phyloP scores from a whole-genome alignment of 2,888 invertebrate species.

The Autographa gamma region DNA sequence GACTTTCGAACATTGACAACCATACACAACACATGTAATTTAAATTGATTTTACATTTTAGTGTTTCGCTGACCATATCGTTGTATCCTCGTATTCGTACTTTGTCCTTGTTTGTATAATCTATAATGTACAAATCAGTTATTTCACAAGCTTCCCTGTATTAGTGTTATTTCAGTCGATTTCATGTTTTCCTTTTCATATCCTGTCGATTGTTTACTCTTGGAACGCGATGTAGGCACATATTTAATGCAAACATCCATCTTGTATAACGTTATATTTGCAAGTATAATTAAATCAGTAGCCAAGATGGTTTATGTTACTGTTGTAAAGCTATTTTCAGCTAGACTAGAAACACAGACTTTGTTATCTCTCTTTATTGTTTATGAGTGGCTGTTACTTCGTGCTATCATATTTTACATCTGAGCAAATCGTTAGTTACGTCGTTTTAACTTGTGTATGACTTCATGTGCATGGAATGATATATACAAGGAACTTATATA shows the following conservation, averaged over 20 bases:
- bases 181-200: slow-evolving; percentile 58
- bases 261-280: slow-evolving; percentile 47
- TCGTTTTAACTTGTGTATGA: slow-evolving; percentile 7
- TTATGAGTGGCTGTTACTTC: slow-evolving; percentile 21
- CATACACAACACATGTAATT: neutral
- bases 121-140: neutral
- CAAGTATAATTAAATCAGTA: slow-evolving; percentile 52
- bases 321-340: slow-evolving; percentile 46
- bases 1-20: too few species aligned
- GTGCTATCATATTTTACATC: slow-evolving; percentile 17
- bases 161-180: slow-evolving; percentile 45
- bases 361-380: slow-evolving; percentile 38
- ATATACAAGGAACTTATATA: too few species aligned
- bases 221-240: slow-evolving; percentile 47
- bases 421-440: slow-evolving; percentile 12
- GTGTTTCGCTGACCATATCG: neutral
- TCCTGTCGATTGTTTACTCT: slow-evolving; percentile 59
- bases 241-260: slow-evolving; percentile 54
- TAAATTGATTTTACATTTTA: neutral
- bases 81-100: neutral
- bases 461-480: slow-evolving; percentile 19
- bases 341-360: slow-evolving; percentile 36
- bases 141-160: slow-evolving; percentile 21
- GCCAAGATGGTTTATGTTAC: slow-evolving; percentile 42
- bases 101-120: neutral